Evolutionary conservation across 2,113 vertebrate species (phyloP), one percentile per base, ranked within the genome.

Genomic region (Oceanodroma tethys): DNA sequence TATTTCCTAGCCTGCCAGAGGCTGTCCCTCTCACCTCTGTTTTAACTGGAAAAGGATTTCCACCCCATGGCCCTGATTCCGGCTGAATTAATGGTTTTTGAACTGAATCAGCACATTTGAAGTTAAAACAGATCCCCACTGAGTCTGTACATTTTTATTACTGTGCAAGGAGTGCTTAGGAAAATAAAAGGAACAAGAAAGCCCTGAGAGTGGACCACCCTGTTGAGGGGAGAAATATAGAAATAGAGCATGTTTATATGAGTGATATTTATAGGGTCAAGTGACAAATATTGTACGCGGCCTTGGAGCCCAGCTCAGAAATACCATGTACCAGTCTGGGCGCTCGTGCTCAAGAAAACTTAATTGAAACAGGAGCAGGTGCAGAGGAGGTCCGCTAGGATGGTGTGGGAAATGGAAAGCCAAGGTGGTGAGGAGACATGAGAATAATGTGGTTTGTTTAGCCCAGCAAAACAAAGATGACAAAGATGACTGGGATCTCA

Each of bases 121-220:
- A 97, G 93, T 95, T 96, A 96, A 97, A 95, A 96, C 87, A 96
- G 90, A 96, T 95, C 95, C 90, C 89, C 72, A 90, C 95, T 91
- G 97, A 96, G 89, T 91, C 97, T 95, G 86, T 95, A 96, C 96
- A 96, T 96, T 97, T 97, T 96, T 96, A 98, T 97, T 97, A 97
- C 91, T 86, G 84, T 9, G 72, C 90, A 94, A 97, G 93, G 96
- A 95, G 93, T 96, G 92, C 86, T 94, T 95, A 97, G 84, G 81
- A 98, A 97, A 96, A 97, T 95, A 98, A 95, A 96, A 91, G 81
- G 83, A 97, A 96, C 7, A 62, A 95, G 94, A 97, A 93, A 97
- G 38, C 70, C 94, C 76, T 85, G 75, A 94, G 91, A 95, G 73
- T 86, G 67, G 96, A 97, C 93, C 94, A 97, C 95, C 93, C 92